These are phyloP conservation scores for Paramormyrops hopkinsi DNA, from an alignment of 2,797 vertebrate species.

Conservation along the genomic window DNA sequence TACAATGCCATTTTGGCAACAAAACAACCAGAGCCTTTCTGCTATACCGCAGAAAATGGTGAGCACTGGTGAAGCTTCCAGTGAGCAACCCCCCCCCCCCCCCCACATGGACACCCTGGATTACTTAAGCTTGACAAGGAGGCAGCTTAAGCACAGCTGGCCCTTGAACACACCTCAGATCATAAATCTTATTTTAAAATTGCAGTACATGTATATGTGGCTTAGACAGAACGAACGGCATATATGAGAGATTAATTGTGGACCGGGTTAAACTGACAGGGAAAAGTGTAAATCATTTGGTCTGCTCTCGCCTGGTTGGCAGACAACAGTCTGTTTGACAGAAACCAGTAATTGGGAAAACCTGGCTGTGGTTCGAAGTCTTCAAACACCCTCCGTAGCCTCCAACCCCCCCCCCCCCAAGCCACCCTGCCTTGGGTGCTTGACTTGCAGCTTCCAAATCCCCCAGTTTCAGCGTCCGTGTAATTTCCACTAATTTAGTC, in stretches of 20 bases:
- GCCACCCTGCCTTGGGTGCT: slow-evolving; percentile 12
- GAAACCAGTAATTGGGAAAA: slow-evolving; percentile 46
- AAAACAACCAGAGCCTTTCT: slow-evolving; percentile 24
- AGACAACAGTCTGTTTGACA: slow-evolving; percentile 42
- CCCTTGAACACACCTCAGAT: slow-evolving; percentile 20
- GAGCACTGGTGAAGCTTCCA: not conserved
- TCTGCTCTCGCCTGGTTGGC: slow-evolving; percentile 33
- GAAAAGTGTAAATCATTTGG: slow-evolving; percentile 43
- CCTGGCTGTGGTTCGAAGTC: slow-evolving; percentile 41
- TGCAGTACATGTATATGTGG: slow-evolving; percentile 25
- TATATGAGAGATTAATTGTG: slow-evolving; percentile 38
- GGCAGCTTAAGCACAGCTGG: slow-evolving; percentile 22
- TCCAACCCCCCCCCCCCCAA: not conserved
- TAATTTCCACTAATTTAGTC: slow-evolving; percentile 48
- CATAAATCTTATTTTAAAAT: not conserved
- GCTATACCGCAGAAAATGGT: not conserved
- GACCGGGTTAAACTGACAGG: slow-evolving; percentile 38
- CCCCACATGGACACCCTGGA: not conserved
- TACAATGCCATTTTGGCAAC: slow-evolving; percentile 14
- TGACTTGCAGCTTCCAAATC: slow-evolving; percentile 32
- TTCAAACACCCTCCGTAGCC: not conserved
- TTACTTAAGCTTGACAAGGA: not conserved
- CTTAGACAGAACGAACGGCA: slow-evolving; percentile 14
- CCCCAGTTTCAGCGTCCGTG: slow-evolving; percentile 40
- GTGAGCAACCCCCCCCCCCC: no score